Conservation (phyloP, 1,140 invertebrate genomes). For the Chrysoperla carnea region DNA sequence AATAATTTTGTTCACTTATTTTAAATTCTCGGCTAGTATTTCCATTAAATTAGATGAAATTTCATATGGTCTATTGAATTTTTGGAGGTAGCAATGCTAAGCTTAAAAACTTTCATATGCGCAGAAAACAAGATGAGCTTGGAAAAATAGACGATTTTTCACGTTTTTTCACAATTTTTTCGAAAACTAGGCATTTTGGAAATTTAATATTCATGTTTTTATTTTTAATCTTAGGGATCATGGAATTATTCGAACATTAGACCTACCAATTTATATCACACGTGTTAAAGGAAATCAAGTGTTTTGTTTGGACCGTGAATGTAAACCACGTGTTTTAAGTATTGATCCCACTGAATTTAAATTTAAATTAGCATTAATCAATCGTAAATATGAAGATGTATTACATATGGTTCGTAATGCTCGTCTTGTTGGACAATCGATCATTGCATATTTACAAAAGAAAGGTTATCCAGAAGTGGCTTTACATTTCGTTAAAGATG, state of each 20-base stretch:
- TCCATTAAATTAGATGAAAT: too few species aligned
- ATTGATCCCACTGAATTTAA: conserved; percentile 97
- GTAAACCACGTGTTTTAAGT: conserved; percentile 70
- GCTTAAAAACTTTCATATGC: too few species aligned
- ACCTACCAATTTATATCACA: conserved; percentile 93
- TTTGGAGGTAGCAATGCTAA: too few species aligned
- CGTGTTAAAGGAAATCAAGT: conserved; percentile 83
- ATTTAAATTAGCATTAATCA: conserved; percentile 94
- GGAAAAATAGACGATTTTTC: too few species aligned
- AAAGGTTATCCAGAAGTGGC: conserved; percentile 99
- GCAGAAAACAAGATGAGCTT: too few species aligned
- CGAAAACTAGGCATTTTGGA: too few species aligned
- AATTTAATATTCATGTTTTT: too few species aligned
- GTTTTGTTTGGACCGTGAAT: conserved; percentile 91
- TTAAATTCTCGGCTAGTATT: too few species aligned
- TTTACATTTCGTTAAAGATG: conserved; percentile 98
- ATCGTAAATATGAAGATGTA: conserved; percentile 95
- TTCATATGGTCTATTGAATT: too few species aligned
- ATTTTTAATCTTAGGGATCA: conserved; percentile 51
- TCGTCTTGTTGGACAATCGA: conserved; percentile 94
- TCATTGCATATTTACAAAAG: conserved; percentile 97
- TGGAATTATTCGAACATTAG: conserved; percentile 94
- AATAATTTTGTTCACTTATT: neutral
- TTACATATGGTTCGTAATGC: conserved; percentile 95
- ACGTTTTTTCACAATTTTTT: too few species aligned